Conservation (phyloP, 2,888 invertebrate species). For the Kryphioiulus occultus region DNA sequence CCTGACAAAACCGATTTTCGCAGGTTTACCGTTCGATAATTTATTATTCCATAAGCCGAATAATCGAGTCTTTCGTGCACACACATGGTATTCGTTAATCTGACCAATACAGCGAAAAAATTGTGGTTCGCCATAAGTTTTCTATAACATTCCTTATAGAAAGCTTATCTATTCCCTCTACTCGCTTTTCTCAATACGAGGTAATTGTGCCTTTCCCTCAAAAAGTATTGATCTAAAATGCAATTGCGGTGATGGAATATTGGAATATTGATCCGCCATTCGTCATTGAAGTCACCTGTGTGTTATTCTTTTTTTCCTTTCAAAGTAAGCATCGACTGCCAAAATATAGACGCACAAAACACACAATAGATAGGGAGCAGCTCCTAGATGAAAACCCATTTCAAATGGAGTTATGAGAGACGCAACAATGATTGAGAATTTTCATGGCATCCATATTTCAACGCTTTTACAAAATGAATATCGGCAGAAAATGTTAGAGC, state of each 20-base stretch:
- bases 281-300: neutral
- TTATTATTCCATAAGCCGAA: too few species aligned
- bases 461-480: too few species aligned
- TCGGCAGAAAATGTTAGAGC: too few species aligned
- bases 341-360: neutral
- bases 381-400: neutral
- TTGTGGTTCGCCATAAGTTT: too few species aligned
- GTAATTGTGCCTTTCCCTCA: neutral
- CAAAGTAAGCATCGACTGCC: neutral
- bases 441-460: neutral
- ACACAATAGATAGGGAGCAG: neutral
- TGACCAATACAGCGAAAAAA: too few species aligned
- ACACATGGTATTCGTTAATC: too few species aligned
- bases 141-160: too few species aligned
- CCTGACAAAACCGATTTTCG: too few species aligned
- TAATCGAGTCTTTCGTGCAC: too few species aligned
- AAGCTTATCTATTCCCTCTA: too few species aligned
- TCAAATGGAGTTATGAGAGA: neutral
- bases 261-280: constrained; percentile 1
- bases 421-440: neutral
- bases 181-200: too few species aligned
- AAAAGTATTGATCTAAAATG: neutral
- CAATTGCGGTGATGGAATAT: neutral
- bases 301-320: neutral
- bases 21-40: too few species aligned